phyloP scores from a whole-genome alignment of 2,113 vertebrate species.

The Urocynchramus pylzowi region DNA sequence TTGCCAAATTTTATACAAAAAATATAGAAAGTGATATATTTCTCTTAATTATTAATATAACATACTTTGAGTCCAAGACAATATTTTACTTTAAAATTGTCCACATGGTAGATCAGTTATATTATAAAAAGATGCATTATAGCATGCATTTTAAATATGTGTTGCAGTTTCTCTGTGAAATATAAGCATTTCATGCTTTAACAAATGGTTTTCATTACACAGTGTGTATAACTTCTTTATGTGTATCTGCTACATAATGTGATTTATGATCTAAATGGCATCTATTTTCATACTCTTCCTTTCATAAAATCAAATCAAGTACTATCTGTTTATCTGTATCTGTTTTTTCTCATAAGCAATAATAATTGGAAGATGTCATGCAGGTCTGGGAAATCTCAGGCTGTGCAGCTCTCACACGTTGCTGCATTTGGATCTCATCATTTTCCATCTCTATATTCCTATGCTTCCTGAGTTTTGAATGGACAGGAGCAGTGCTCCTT shows the following conservation, averaged over 20 bases:
- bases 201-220: conserved; percentile 36
- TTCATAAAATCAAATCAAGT: conserved; percentile 52
- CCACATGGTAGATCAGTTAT: not conserved
- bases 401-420: not conserved
- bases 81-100: not conserved
- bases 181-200: conserved; percentile 6
- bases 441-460: not conserved
- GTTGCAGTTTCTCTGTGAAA: not conserved
- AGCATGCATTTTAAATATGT: not conserved
- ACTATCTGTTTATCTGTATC: conserved; percentile 39
- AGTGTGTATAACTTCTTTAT: not conserved
- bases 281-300: conserved; percentile 49
- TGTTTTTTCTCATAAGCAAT: conserved; percentile 36
- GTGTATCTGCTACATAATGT: conserved; percentile 8
- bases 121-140: not conserved
- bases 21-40: not conserved
- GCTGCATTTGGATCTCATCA: not conserved
- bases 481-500: not conserved
- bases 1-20: not conserved
- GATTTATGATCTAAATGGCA: conserved; percentile 44
- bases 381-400: conserved; percentile 1
- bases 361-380: not conserved
- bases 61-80: not conserved
- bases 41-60: not conserved
- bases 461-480: not conserved